Conservation (phyloP, 1,140 invertebrate species). For the Idris sp. region DNA sequence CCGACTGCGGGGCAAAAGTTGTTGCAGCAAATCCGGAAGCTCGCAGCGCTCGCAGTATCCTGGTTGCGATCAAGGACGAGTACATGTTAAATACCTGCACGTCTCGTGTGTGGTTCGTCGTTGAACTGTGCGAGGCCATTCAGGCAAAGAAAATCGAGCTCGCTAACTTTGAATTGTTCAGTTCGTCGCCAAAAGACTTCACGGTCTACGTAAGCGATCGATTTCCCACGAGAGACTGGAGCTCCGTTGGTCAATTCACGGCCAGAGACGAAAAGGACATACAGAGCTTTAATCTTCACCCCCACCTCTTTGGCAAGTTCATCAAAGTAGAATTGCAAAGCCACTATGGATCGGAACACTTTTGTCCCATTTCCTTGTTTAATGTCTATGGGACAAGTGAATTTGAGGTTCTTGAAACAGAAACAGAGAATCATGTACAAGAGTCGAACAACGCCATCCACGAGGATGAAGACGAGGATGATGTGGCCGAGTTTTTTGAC, state of each 20-base stretch:
- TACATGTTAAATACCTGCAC: slow-evolving; percentile 98
- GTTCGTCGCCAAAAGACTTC: slow-evolving; percentile 96
- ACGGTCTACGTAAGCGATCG: slow-evolving; percentile 91
- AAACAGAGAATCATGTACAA: slow-evolving; percentile 80
- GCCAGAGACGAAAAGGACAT: slow-evolving; percentile 91
- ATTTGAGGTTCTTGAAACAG: slow-evolving; percentile 91
- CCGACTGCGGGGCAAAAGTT: slow-evolving; percentile 98
- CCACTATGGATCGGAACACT: slow-evolving; percentile 97
- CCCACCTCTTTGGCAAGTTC: slow-evolving; percentile 94
- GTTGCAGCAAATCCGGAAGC: slow-evolving; percentile 94
- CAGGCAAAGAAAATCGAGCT: slow-evolving; percentile 96
- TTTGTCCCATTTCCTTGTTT: slow-evolving; percentile 96
- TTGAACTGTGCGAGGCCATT: slow-evolving; percentile 98
- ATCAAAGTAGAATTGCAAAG: slow-evolving; percentile 94
- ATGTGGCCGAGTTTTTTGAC: slow-evolving; percentile 78
- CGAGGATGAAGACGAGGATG: slow-evolving; percentile 81
- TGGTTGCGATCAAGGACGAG: slow-evolving; percentile 94
- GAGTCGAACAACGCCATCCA: slow-evolving; percentile 52
- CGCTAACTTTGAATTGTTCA: slow-evolving; percentile 99
- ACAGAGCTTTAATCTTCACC: slow-evolving; percentile 90
- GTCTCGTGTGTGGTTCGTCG: slow-evolving; percentile 95
- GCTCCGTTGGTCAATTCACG: slow-evolving; percentile 89
- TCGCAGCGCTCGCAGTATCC: slow-evolving; percentile 88
- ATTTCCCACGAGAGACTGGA: slow-evolving; percentile 95
- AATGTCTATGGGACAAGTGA: slow-evolving; percentile 94